phyloP scores from a whole-genome alignment of 2,113 vertebrate species.

The Salvator merianae region DNA sequence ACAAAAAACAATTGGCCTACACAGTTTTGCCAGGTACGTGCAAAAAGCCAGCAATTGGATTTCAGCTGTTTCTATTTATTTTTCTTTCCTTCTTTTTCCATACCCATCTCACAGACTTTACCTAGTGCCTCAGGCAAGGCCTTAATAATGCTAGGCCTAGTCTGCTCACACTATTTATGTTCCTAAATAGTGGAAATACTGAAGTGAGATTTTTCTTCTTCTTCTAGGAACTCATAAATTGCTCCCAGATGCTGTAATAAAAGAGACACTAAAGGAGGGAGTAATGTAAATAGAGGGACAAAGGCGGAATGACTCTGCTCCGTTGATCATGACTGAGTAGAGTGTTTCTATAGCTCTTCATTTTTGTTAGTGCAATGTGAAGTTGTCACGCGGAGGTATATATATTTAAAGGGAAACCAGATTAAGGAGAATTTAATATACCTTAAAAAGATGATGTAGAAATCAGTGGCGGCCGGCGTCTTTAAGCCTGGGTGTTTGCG shows the following conservation, averaged over 20 bases:
- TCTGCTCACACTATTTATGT: constrained; percentile 8
- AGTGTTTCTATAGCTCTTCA: constrained; percentile 1
- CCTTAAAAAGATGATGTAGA: background rate
- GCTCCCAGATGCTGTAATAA: constrained; percentile 17
- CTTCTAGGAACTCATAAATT: constrained; percentile 16
- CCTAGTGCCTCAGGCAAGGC: constrained; percentile 43
- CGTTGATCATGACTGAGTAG: background rate
- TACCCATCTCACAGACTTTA: constrained; percentile 1
- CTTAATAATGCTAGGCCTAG: constrained; percentile 45
- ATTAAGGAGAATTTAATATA: background rate
- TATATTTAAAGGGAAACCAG: background rate
- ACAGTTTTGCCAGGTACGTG: background rate
- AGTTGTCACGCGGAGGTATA: background rate
- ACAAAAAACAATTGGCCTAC: background rate
- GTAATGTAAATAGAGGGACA: background rate
- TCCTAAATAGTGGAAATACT: constrained; percentile 9
- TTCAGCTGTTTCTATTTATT: constrained; percentile 43
- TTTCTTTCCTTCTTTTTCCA: constrained; percentile 20
- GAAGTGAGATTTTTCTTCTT: background rate
- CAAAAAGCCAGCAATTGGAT: constrained; percentile 6
- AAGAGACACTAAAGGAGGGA: background rate
- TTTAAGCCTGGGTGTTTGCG: too few relatives aligned
- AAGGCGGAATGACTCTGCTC: background rate
- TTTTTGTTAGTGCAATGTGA: constrained; percentile 17
- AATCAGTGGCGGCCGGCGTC: too few relatives aligned